These are phyloP conservation scores for Sarcophilus harrisii DNA, from an alignment of 2,797 vertebrate genomes.

Conservation along the genomic window DNA sequence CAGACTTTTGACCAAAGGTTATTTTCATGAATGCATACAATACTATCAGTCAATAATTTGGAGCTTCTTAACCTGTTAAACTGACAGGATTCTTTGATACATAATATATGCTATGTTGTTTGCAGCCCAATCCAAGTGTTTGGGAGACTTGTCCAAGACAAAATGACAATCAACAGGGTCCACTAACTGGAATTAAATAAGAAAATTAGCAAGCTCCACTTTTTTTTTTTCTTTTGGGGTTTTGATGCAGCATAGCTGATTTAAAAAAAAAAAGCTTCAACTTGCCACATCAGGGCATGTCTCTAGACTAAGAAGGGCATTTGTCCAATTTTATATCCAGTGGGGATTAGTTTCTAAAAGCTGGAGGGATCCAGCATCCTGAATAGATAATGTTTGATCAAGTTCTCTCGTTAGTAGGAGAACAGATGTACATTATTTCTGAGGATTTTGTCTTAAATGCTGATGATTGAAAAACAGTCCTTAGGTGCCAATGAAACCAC, in stretches of 20 bases:
- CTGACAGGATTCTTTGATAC: neutral
- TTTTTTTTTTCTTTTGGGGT: neutral
- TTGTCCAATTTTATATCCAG: slow-evolving; percentile 38
- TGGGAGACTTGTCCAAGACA: neutral
- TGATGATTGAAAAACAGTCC: slow-evolving; percentile 34
- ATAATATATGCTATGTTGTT: slow-evolving; percentile 18
- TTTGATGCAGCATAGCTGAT: slow-evolving; percentile 27
- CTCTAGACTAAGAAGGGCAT: slow-evolving; percentile 12
- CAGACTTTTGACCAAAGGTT: neutral
- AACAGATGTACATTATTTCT: slow-evolving; percentile 25
- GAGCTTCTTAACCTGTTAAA: neutral
- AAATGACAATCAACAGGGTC: neutral
- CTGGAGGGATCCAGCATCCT: neutral
- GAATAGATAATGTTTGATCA: slow-evolving; percentile 35
- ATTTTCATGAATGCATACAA: neutral
- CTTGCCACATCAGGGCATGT: slow-evolving; percentile 15
- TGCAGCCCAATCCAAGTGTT: neutral
- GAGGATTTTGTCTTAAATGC: slow-evolving; percentile 5
- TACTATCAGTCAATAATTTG: neutral
- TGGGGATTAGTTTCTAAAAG: slow-evolving; percentile 45
- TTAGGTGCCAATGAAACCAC: slow-evolving; percentile 48
- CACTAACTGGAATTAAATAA: neutral
- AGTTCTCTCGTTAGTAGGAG: slow-evolving; percentile 28
- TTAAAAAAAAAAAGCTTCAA: neutral
- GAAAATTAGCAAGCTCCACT: neutral